Conservation (phyloP, 92 coral and sea anemone genomes). For the Plumapathes pennacea region DNA sequence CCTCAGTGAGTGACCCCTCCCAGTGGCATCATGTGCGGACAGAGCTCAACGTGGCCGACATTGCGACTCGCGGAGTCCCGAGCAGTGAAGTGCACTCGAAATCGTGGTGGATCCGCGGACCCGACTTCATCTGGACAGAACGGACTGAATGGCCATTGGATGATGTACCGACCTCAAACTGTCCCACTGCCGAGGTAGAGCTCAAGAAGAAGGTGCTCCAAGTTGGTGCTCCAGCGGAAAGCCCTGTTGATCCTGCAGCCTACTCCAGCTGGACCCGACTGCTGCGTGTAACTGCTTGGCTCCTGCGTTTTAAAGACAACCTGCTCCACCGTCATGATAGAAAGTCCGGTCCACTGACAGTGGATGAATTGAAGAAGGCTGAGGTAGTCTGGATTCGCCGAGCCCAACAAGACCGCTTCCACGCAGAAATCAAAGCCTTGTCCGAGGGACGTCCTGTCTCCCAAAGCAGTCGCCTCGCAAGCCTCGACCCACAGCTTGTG, state of each 20-base stretch:
- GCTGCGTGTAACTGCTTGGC: constrained; percentile 35
- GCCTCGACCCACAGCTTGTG: constrained; percentile 34
- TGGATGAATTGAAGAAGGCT: constrained; percentile 23
- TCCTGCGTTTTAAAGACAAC: constrained; percentile 12
- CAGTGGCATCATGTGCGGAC: constrained; percentile 50
- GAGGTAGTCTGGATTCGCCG: constrained; percentile 25
- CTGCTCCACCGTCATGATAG: constrained; percentile 12
- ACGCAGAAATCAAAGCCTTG: constrained; percentile 5
- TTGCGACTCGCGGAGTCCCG: constrained; percentile 23
- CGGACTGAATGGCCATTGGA: constrained; percentile 35
- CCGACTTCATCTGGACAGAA: constrained; percentile 18
- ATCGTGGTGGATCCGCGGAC: constrained; percentile 31
- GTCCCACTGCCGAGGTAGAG: constrained; percentile 4
- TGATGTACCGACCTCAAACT: constrained; percentile 1
- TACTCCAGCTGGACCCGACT: constrained; percentile 26
- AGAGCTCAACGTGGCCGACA: constrained; percentile 32
- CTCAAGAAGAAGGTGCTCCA: constrained; percentile 17
- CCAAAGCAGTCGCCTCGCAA: constrained; percentile 19
- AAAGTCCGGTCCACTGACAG: neutral
- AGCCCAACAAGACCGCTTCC: constrained; percentile 18
- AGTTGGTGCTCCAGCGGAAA: constrained; percentile 1
- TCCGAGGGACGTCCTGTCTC: constrained; percentile 25
- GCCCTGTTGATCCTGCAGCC: constrained; percentile 25
- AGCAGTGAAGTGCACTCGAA: constrained; percentile 8
- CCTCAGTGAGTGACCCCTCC: constrained; percentile 13